Conservation (phyloP, 1,140 invertebrate species). For the Hylaeus anthracinus region DNA sequence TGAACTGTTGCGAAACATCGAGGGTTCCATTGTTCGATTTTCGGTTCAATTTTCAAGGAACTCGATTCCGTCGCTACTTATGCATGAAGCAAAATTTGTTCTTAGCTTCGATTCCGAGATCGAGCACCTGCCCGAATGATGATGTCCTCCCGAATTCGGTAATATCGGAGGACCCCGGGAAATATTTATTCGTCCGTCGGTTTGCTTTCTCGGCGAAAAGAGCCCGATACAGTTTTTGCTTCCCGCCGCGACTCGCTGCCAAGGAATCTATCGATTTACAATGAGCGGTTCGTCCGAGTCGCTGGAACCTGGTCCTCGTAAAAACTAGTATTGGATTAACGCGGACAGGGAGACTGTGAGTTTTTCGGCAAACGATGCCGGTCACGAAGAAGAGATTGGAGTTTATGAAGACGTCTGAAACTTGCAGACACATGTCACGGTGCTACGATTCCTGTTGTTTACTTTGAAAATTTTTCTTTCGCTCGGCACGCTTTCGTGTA, state of each 20-base stretch:
- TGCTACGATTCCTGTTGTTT: slow-evolving; percentile 13
- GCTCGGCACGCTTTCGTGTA: too few species aligned
- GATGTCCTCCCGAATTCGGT: slow-evolving; percentile 57
- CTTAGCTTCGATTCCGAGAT: slow-evolving; percentile 45
- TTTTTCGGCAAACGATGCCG: slow-evolving; percentile 53
- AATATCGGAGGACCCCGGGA: slow-evolving; percentile 45
- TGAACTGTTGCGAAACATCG: too few species aligned
- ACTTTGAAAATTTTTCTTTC: slow-evolving; percentile 3
- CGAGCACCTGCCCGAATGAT: slow-evolving; percentile 60
- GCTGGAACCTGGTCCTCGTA: slow-evolving; percentile 36
- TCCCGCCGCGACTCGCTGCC: slow-evolving; percentile 24
- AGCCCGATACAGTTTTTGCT: slow-evolving; percentile 55
- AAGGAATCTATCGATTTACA: slow-evolving; percentile 63
- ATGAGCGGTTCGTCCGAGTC: slow-evolving; percentile 51
- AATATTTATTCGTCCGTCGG: slow-evolving; percentile 56
- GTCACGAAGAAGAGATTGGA: slow-evolving; percentile 43
- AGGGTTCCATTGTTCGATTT: too few species aligned
- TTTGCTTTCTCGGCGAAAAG: slow-evolving; percentile 31
- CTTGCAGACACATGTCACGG: slow-evolving; percentile 52
- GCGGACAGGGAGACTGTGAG: slow-evolving; percentile 43
- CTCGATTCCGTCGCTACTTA: neutral
- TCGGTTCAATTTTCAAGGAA: too few species aligned
- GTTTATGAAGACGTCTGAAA: slow-evolving; percentile 61
- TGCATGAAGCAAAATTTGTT: slow-evolving; percentile 55
- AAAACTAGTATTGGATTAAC: slow-evolving; percentile 69